Evolutionary conservation across 2,113 vertebrate species (phyloP).

Genomic region (Ibidorhyncha struthersii): DNA sequence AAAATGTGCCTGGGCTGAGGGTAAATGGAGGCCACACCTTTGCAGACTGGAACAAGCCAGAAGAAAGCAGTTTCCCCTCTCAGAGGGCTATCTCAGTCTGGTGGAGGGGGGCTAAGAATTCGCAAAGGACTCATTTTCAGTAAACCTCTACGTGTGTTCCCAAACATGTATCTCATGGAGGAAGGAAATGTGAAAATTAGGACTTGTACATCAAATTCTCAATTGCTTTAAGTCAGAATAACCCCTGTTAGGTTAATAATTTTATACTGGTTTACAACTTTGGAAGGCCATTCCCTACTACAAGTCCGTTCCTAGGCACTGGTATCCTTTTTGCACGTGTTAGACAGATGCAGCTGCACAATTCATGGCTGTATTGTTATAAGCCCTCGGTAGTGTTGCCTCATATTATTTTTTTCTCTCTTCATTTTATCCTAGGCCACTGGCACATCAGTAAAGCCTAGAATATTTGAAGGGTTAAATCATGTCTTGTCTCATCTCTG

Average conservation of each 20-base stretch:
- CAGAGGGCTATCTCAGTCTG: background rate
- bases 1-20: background rate
- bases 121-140: background rate
- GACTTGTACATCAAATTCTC: background rate
- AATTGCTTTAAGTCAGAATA: background rate
- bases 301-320: background rate
- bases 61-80: background rate
- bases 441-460: background rate
- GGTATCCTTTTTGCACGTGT: background rate
- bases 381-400: rapidly evolving
- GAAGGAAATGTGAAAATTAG: background rate
- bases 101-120: background rate
- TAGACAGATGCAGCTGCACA: background rate
- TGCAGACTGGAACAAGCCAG: background rate
- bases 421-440: background rate
- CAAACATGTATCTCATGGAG: rapidly evolving
- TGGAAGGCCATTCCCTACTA: background rate
- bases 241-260: background rate
- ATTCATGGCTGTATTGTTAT: background rate
- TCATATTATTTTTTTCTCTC: background rate
- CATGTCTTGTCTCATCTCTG: background rate
- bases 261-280: background rate
- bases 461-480: background rate
- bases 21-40: background rate
- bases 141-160: background rate